Conservation (phyloP, 2,797 vertebrate genomes). For the Crypturellus tataupa region DNA sequence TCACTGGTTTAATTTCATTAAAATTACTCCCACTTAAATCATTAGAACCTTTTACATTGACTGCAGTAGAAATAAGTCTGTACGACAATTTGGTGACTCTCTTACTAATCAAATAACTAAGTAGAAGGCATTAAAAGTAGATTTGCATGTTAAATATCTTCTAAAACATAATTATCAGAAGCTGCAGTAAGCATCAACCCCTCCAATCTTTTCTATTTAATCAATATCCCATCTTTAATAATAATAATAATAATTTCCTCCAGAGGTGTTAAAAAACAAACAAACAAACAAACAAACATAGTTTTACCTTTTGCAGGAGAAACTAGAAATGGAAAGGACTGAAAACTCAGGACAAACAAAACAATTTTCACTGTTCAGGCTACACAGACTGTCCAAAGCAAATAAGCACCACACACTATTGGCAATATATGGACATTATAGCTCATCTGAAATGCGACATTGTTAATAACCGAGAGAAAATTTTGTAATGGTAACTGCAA, state of each 20-base stretch:
- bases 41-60: not conserved
- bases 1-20: not conserved
- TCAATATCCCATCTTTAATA: not conserved
- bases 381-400: not conserved
- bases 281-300: not conserved
- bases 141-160: not conserved
- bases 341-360: not conserved
- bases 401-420: not conserved
- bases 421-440: not conserved
- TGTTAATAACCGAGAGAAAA: slow-evolving; percentile 13
- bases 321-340: not conserved
- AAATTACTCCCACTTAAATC: not conserved
- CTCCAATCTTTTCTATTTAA: not conserved
- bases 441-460: not conserved
- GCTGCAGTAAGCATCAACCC: not conserved
- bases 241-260: not conserved
- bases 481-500: not conserved
- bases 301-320: not conserved
- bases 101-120: not conserved
- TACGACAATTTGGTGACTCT: not conserved
- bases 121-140: not conserved
- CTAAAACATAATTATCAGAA: not conserved
- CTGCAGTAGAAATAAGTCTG: not conserved
- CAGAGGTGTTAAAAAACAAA: not conserved
- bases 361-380: not conserved